phyloP scores from a whole-genome alignment of 2,888 invertebrate species.

The Sicus ferrugineus region DNA sequence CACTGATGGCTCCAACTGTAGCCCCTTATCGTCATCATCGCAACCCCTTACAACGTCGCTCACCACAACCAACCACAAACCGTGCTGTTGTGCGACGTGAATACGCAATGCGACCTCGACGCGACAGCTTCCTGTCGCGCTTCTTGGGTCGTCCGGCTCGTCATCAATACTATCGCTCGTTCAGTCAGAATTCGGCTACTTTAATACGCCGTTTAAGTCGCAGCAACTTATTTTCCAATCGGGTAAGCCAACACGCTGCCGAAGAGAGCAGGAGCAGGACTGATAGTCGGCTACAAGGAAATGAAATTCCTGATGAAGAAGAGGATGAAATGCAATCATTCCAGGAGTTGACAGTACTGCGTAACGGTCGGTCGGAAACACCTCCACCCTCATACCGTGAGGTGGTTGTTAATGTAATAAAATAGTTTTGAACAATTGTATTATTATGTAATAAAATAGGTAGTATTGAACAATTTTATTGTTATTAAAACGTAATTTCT shows the following conservation, averaged over 20 bases:
- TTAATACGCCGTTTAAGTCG: constrained; percentile 61
- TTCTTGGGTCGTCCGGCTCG: constrained; percentile 61
- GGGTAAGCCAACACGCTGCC: constrained; percentile 49
- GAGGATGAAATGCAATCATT: too few relatives aligned
- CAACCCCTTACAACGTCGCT: background rate
- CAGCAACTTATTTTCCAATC: constrained; percentile 59
- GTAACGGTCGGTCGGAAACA: constrained; percentile 54
- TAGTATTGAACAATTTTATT: background rate
- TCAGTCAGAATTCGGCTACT: constrained; percentile 61
- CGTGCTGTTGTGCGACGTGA: constrained; percentile 48
- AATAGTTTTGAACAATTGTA: background rate
- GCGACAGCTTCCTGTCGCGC: constrained; percentile 56
- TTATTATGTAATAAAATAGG: background rate
- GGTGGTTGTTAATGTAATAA: constrained; percentile 41
- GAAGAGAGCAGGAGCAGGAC: constrained; percentile 41
- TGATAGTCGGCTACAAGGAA: constrained; percentile 35
- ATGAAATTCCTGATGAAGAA: too few relatives aligned
- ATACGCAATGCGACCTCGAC: constrained; percentile 25
- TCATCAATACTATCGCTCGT: constrained; percentile 58
- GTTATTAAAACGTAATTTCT: background rate
- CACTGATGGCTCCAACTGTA: too few relatives aligned
- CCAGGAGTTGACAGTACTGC: too few relatives aligned
- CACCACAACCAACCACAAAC: background rate
- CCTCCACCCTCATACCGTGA: constrained; percentile 61
- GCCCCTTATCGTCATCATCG: too few relatives aligned